Conservation (phyloP, 2,888 invertebrate species). For the Piscicola geometra region DNA sequence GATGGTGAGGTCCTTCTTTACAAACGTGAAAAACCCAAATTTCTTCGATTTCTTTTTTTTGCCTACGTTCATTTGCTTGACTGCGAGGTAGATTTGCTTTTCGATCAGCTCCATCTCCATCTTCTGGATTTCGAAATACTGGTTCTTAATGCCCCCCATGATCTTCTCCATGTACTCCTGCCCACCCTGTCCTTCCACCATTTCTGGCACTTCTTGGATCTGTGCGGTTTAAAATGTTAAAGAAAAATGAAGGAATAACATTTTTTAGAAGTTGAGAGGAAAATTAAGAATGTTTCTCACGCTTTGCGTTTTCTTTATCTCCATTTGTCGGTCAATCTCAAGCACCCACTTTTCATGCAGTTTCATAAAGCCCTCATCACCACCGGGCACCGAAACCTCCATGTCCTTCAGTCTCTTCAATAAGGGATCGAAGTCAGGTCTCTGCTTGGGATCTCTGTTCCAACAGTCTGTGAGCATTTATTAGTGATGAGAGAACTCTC, state of each 20-base stretch:
- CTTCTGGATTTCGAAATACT: constrained; percentile 12
- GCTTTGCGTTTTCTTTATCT: constrained; percentile 21
- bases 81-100: constrained; percentile 24
- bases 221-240: neutral
- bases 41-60: constrained; percentile 11
- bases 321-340: constrained; percentile 14
- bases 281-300: no score
- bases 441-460: constrained; percentile 21
- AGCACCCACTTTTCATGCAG: neutral
- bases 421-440: constrained; percentile 3
- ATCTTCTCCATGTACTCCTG: constrained; percentile 20
- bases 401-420: constrained; percentile 9
- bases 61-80: constrained; percentile 23
- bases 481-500: no score
- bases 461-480: constrained; percentile 25
- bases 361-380: neutral
- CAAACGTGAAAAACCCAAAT: constrained; percentile 6
- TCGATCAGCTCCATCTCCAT: constrained; percentile 22
- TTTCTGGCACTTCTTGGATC: neutral
- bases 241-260: neutral
- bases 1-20: neutral
- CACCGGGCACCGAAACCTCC: neutral
- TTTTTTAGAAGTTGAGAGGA: no score
- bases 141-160: neutral
- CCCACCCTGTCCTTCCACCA: neutral